A percentile compares a stretch with the other conserved stretches of the same genome.
phyloP scores from a whole-genome alignment of 2,888 invertebrate species.

The Apoda limacodes region DNA sequence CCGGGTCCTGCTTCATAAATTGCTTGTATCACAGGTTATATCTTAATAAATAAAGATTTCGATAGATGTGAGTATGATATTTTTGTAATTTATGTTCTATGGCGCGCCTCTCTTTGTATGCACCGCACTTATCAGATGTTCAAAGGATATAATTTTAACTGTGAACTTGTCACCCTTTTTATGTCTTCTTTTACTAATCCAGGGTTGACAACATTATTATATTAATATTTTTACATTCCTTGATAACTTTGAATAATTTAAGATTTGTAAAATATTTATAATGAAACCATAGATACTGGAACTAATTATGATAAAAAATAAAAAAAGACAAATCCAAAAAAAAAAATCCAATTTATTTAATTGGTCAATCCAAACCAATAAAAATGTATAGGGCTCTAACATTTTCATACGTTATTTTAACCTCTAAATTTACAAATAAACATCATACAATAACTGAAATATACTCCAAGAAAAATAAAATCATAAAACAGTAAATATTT shows the following conservation, averaged over 20 bases:
- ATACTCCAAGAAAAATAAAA: too few species aligned
- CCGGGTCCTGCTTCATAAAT: conserved; percentile 43
- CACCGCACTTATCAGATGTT: conserved; percentile 47
- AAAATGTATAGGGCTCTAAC: too few species aligned
- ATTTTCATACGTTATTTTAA: too few species aligned
- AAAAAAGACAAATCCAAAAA: neutral
- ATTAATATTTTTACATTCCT: neutral
- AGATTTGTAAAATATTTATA: neutral
- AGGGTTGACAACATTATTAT: conserved; percentile 26
- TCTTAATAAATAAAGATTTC: conserved; percentile 61
- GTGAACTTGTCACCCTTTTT: conserved; percentile 45
- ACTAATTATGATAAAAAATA: neutral
- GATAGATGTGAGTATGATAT: conserved; percentile 46
- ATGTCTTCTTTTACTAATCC: conserved; percentile 20
- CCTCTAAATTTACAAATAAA: too few species aligned
- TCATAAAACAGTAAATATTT: too few species aligned
- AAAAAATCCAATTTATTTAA: neutral
- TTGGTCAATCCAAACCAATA: conserved; percentile 2
- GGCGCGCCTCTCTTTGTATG: conserved; percentile 35
- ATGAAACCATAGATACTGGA: neutral
- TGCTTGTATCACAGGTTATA: conserved; percentile 42
- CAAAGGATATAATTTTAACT: conserved; percentile 45
- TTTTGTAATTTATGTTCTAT: conserved; percentile 44
- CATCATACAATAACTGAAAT: too few species aligned
- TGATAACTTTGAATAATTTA: neutral